Conservation (phyloP, 2,797 vertebrate genomes). For the Harpagifer antarcticus region DNA sequence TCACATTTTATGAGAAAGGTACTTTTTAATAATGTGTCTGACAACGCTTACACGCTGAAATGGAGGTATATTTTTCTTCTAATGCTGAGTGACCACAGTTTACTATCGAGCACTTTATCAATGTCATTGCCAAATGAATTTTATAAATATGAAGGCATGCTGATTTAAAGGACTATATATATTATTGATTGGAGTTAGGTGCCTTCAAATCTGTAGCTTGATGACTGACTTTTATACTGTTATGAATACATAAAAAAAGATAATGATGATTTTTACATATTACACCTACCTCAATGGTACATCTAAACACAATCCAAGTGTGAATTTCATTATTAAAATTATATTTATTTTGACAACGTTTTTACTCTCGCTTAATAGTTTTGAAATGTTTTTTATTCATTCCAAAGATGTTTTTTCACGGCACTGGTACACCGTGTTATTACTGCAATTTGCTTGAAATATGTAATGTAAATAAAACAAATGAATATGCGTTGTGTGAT, state of each 20-base stretch:
- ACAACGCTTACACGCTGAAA: conserved; percentile 36
- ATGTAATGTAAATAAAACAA: conserved; percentile 57
- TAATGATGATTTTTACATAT: conserved; percentile 35
- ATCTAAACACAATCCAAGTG: conserved; percentile 47
- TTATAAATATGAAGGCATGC: conserved; percentile 31
- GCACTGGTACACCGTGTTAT: conserved; percentile 47
- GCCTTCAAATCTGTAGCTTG: conserved; percentile 48
- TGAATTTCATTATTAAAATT: conserved; percentile 23
- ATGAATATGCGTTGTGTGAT: background rate
- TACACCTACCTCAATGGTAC: conserved; percentile 66
- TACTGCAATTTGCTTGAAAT: conserved; percentile 35
- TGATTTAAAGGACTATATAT: conserved; percentile 22
- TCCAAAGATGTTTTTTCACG: conserved; percentile 27
- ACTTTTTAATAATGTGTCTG: conserved; percentile 44
- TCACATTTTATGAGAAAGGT: conserved; percentile 60
- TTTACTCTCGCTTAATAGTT: conserved; percentile 12
- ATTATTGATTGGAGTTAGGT: conserved; percentile 22
- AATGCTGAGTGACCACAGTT: conserved; percentile 55
- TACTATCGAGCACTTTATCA: conserved; percentile 81
- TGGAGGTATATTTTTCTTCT: conserved; percentile 48
- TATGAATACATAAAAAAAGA: conserved; percentile 4
- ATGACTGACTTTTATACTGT: background rate
- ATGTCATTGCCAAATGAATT: conserved; percentile 42
- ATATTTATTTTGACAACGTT: conserved; percentile 59
- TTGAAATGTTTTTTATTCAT: conserved; percentile 27